Evolutionary conservation across 2,113 vertebrate species (phyloP).

Genomic region (Orycteropus afer): DNA sequence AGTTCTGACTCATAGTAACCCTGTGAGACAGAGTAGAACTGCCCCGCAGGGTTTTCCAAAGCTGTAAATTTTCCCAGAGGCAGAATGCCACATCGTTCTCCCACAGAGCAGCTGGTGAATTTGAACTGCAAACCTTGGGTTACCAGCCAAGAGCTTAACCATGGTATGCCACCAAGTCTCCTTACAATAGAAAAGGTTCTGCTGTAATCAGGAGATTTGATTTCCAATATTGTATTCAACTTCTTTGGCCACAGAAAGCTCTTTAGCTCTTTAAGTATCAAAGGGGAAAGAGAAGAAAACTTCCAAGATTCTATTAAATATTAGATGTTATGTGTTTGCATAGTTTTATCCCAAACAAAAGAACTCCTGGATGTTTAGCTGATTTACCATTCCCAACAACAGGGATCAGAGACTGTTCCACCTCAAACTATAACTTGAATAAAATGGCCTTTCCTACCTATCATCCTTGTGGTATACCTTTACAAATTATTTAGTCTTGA

Average conservation of each 20-base stretch:
- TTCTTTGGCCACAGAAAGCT: background rate
- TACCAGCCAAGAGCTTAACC: too few relatives aligned
- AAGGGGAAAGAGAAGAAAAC: background rate
- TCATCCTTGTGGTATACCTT: background rate
- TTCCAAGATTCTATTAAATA: background rate
- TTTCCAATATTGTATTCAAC: background rate
- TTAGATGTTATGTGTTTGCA: background rate
- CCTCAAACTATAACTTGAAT: background rate
- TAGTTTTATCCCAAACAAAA: background rate
- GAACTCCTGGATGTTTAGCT: background rate
- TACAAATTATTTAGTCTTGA: constrained; percentile 10
- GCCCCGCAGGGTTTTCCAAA: too few relatives aligned
- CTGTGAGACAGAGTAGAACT: too few relatives aligned
- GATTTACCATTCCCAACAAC: background rate
- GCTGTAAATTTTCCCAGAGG: too few relatives aligned
- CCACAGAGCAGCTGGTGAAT: too few relatives aligned
- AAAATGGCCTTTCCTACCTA: background rate
- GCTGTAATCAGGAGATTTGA: background rate
- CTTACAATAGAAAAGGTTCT: background rate
- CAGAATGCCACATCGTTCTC: too few relatives aligned
- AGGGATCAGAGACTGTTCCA: background rate
- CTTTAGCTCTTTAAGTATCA: background rate
- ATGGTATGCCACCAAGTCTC: too few relatives aligned
- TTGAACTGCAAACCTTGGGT: too few relatives aligned
- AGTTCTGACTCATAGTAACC: too few relatives aligned